phyloP scores from a whole-genome alignment of 2,888 invertebrate species.

The Amaurobius ferox region DNA sequence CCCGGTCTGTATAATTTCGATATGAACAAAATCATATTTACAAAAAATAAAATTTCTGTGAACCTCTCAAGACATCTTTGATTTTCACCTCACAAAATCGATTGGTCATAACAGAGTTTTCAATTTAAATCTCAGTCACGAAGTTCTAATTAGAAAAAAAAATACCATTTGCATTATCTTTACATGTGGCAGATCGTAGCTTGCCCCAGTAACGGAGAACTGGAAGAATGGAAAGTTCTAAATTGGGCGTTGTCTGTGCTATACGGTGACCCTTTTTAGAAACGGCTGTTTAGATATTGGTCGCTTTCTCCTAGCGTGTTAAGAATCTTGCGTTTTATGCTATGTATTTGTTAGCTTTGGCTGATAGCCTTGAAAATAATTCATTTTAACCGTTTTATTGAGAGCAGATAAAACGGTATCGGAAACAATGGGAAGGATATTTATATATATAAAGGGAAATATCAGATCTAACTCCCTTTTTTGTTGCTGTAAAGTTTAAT shows the following conservation, averaged over 20 bases:
- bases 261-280: background rate
- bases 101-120: constrained; percentile 12
- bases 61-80: background rate
- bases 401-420: background rate
- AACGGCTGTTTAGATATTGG: background rate
- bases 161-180: background rate
- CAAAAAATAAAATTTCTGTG: too few species aligned
- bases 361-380: background rate
- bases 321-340: background rate
- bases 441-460: background rate
- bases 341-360: background rate
- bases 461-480: too few species aligned
- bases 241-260: background rate
- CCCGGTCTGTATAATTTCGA: too few species aligned
- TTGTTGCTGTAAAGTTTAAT: too few species aligned
- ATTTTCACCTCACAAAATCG: background rate
- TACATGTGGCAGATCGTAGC: background rate
- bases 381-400: background rate
- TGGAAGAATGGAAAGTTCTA: constrained; percentile 2
- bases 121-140: background rate
- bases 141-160: background rate
- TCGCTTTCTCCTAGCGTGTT: background rate
- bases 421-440: background rate
- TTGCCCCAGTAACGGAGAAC: background rate
- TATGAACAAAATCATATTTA: too few species aligned